A percentile compares a stretch with the other conserved stretches of the same genome.
Conservation (phyloP, 2,797 vertebrate species). For the Philypnodon macrostomus region DNA sequence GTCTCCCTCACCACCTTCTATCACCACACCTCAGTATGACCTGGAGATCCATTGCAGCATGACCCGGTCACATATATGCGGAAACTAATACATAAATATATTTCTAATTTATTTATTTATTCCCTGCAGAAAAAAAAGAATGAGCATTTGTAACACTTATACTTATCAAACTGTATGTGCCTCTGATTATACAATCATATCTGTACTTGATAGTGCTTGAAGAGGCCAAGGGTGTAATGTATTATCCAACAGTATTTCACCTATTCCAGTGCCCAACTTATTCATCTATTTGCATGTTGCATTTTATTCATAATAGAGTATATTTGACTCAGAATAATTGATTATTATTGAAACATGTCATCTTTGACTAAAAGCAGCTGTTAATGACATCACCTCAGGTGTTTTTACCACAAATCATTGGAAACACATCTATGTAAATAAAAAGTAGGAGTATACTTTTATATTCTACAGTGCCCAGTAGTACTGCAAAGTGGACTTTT, state of each 20-base stretch:
- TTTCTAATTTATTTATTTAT: constrained; percentile 70
- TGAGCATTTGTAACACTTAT: constrained; percentile 46
- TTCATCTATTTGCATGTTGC: constrained; percentile 59
- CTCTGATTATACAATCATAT: constrained; percentile 69
- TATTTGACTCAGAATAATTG: constrained; percentile 24
- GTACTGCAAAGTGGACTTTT: constrained; percentile 23
- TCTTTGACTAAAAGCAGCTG: no score
- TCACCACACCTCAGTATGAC: constrained; percentile 38
- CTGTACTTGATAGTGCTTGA: constrained; percentile 62
- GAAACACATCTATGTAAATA: constrained; percentile 19
- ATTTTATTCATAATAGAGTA: constrained; percentile 44
- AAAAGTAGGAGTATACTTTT: constrained; percentile 14
- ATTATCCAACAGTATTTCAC: constrained; percentile 55
- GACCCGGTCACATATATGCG: constrained; percentile 56
- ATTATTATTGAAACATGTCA: constrained; percentile 34
- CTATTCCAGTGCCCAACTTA: constrained; percentile 48
- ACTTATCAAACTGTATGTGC: constrained; percentile 66
- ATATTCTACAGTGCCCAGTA: constrained; percentile 14
- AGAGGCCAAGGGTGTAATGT: constrained; percentile 48
- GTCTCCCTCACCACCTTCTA: constrained; percentile 17
- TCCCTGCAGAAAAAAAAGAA: constrained; percentile 58
- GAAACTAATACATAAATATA: constrained; percentile 27
- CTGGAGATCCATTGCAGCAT: constrained; percentile 56
- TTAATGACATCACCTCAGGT: no score
- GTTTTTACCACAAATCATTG: constrained; percentile 34